phyloP scores from a whole-genome alignment of 2,888 invertebrate genomes.

The Protophormia terraenovae region DNA sequence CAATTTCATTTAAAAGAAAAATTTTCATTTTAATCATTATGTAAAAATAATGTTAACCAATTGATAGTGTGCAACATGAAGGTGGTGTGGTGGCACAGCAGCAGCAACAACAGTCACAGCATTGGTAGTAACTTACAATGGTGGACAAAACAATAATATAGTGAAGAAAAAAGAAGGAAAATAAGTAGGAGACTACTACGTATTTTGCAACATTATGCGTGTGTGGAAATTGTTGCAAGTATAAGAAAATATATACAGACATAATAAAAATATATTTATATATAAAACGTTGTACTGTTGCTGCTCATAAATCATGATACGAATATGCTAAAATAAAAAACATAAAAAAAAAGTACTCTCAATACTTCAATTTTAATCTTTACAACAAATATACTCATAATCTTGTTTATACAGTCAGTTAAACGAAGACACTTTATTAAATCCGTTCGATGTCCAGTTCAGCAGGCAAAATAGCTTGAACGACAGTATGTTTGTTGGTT shows the following conservation, averaged over 20 bases:
- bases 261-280: too few species aligned
- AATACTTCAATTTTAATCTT: constrained; percentile 66
- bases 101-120: not conserved
- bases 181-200: constrained; percentile 36
- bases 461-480: not conserved
- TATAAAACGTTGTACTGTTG: constrained; percentile 52
- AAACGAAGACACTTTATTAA: constrained; percentile 65
- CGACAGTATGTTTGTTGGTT: not conserved
- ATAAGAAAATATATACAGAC: not conserved
- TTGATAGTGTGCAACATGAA: constrained; percentile 52
- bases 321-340: constrained; percentile 27
- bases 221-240: constrained; percentile 45
- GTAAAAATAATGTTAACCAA: constrained; percentile 58
- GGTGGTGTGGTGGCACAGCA: constrained; percentile 42
- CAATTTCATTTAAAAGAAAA: constrained; percentile 55
- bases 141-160: constrained; percentile 13
- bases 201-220: constrained; percentile 22
- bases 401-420: constrained; percentile 63
- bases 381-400: constrained; percentile 64
- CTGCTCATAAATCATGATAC: constrained; percentile 62
- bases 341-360: constrained; percentile 29
- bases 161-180: constrained; percentile 1
- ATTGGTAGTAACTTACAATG: constrained; percentile 35
- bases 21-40: constrained; percentile 54
- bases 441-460: not conserved